phyloP scores from a whole-genome alignment of 2,888 invertebrate species.

The Bedellia somnulentella region DNA sequence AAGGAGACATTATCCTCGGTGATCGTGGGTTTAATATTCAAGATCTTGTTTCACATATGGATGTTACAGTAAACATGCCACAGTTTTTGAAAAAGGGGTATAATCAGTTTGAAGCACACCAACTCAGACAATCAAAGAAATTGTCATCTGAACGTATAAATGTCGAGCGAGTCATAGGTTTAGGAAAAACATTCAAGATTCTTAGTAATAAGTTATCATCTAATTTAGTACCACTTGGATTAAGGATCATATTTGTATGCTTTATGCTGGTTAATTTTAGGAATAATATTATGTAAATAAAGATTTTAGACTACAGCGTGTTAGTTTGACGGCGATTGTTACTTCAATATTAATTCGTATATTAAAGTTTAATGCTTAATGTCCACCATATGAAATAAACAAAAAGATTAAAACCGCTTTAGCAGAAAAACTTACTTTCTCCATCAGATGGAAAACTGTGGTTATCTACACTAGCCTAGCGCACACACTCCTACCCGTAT shows the following conservation, averaged over 20 bases:
- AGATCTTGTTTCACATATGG: slow-evolving; percentile 6
- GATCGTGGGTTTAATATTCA: slow-evolving; percentile 8
- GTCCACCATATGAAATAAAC: no score
- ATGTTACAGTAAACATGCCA: slow-evolving; percentile 7
- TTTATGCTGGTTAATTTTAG: slow-evolving; percentile 7
- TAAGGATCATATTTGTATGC: slow-evolving; percentile 7
- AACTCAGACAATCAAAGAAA: slow-evolving; percentile 5
- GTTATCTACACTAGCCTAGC: no score
- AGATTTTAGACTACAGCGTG: no score
- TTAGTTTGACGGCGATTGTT: no score
- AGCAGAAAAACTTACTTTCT: no score
- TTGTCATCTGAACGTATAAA: slow-evolving; percentile 5
- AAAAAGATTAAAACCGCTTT: no score
- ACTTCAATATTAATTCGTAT: no score
- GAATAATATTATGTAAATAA: slow-evolving; percentile 6
- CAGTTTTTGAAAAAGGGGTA: slow-evolving; percentile 4
- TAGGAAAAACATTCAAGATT: slow-evolving; percentile 7
- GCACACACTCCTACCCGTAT: no score
- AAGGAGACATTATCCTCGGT: slow-evolving; percentile 6
- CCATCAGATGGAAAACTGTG: no score
- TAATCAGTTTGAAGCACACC: slow-evolving; percentile 6
- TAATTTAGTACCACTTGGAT: slow-evolving; percentile 4
- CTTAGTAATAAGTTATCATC: slow-evolving; percentile 5
- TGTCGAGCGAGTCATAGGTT: slow-evolving; percentile 5
- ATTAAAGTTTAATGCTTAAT: no score